phyloP scores from a whole-genome alignment of 2,797 vertebrate species.

The Epinephelus coioides region DNA sequence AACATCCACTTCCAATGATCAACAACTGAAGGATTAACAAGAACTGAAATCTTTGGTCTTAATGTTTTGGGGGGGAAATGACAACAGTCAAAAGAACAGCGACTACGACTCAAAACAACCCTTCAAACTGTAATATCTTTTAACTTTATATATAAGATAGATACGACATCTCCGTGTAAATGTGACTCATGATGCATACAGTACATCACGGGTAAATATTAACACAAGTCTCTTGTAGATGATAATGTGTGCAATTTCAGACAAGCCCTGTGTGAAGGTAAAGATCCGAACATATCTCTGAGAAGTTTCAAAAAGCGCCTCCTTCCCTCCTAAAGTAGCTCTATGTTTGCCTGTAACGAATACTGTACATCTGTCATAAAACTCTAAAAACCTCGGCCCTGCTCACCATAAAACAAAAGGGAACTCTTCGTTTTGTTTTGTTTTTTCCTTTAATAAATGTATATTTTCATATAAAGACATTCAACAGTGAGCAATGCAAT shows the following conservation, averaged over 20 bases:
- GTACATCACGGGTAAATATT: constrained; percentile 64
- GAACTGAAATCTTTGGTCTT: constrained; percentile 87
- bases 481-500: constrained; percentile 88
- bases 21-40: constrained; percentile 43
- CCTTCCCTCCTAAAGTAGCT: constrained; percentile 60
- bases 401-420: constrained; percentile 70
- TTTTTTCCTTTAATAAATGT: constrained; percentile 79
- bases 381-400: constrained; percentile 66
- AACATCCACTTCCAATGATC: constrained; percentile 56
- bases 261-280: constrained; percentile 63
- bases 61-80: constrained; percentile 51
- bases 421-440: constrained; percentile 37
- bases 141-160: constrained; percentile 39
- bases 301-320: constrained; percentile 54
- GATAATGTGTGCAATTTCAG: constrained; percentile 81
- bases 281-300: constrained; percentile 59
- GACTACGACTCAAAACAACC: constrained; percentile 48
- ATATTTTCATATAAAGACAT: constrained; percentile 88
- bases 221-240: constrained; percentile 65
- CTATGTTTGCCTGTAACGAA: constrained; percentile 66
- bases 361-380: constrained; percentile 73
- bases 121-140: constrained; percentile 41
- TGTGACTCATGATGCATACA: constrained; percentile 44
- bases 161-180: constrained; percentile 56
- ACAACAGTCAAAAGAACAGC: constrained; percentile 37